Evolutionary conservation across 2,113 vertebrate genomes (phyloP).

Genomic region (Callorhinus ursinus): DNA sequence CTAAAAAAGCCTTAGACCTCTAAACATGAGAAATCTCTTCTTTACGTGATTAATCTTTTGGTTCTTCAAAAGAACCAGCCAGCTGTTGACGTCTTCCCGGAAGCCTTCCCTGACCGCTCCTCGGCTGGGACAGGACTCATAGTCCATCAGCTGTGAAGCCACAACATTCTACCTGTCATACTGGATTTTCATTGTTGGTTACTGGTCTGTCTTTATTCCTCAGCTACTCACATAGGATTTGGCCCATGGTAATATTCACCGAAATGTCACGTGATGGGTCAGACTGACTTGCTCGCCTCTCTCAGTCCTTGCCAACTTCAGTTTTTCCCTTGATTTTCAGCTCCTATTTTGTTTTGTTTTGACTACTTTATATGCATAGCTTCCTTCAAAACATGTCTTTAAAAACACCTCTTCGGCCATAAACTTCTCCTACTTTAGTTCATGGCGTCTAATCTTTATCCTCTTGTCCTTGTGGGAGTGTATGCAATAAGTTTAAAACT

Average conservation of each 20-base stretch:
- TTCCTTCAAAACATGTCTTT: constrained; percentile 13
- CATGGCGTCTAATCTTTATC: not conserved
- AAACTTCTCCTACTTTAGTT: not conserved
- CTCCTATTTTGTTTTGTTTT: not conserved
- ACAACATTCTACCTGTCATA: not conserved
- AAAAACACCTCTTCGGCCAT: not conserved
- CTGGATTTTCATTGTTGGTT: not conserved
- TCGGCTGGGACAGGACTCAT: not conserved
- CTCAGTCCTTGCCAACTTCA: not conserved
- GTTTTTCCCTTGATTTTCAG: constrained; percentile 34
- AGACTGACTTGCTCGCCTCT: not conserved
- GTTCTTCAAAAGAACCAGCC: not conserved
- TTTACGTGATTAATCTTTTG: not conserved
- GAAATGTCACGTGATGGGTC: not conserved
- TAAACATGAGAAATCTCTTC: not conserved
- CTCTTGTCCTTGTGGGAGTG: not conserved
- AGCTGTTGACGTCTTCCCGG: not conserved
- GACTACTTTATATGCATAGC: not conserved
- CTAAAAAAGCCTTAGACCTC: not conserved
- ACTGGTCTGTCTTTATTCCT: not conserved
- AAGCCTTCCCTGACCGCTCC: not conserved
- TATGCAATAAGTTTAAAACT: not conserved
- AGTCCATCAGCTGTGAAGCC: not conserved
- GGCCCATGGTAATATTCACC: not conserved
- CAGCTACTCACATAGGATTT: not conserved